A percentile compares a stretch with the other conserved stretches of the same genome.
phyloP scores from a whole-genome alignment of 1,140 invertebrate species.

The Lasaia peninsularis region DNA sequence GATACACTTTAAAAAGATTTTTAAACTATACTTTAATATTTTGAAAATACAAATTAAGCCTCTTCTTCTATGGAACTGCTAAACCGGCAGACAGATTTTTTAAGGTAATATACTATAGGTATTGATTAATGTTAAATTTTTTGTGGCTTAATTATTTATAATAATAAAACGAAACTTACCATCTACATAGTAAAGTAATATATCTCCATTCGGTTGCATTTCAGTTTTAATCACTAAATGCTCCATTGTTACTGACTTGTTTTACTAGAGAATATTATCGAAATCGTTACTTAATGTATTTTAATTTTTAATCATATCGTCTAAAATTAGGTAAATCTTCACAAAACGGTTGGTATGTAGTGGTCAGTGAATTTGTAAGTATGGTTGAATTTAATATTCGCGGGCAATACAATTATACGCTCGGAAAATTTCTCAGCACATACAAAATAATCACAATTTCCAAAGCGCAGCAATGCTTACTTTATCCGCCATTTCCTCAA shows the following conservation, averaged over 20 bases:
- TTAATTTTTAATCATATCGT: neutral
- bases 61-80: no score
- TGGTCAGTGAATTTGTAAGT: neutral
- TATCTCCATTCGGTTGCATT: constrained; percentile 55
- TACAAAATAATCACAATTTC: neutral
- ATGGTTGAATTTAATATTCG: neutral
- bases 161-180: constrained; percentile 33
- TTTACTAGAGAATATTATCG: no score
- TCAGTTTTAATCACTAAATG: constrained; percentile 62
- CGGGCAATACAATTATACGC: neutral
- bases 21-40: no score
- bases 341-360: no score
- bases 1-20: no score
- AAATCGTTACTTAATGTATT: neutral
- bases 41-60: no score
- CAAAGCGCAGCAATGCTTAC: constrained; percentile 1
- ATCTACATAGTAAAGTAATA: constrained; percentile 61
- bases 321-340: neutral
- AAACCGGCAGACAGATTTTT: no score
- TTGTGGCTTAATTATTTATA: no score
- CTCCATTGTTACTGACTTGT: constrained; percentile 31
- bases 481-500: neutral
- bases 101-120: no score
- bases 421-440: neutral
- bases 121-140: no score